phyloP scores from a whole-genome alignment of 2,797 vertebrate species.

The Aplochiton taeniatus region DNA sequence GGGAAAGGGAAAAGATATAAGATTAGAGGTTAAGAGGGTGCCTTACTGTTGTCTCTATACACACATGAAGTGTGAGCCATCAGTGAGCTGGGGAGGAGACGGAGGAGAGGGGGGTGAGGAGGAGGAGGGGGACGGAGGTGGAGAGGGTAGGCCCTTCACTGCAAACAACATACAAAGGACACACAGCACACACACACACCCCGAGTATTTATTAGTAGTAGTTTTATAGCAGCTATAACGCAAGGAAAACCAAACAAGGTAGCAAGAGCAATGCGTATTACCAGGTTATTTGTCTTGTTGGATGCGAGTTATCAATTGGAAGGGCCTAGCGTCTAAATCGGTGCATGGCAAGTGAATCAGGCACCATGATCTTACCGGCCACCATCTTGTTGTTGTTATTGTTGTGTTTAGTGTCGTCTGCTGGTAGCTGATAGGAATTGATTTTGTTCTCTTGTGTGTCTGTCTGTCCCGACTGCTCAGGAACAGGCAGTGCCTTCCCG shows the following conservation, averaged over 20 bases:
- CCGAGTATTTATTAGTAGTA: no score
- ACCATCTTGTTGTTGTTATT: slow-evolving; percentile 65
- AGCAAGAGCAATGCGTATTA: no score
- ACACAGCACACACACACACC: slow-evolving; percentile 14
- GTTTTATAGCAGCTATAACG: no score
- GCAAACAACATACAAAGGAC: slow-evolving; percentile 31
- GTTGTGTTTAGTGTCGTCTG: slow-evolving; percentile 77
- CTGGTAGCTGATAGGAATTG: slow-evolving; percentile 67
- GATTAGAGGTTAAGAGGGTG: background rate
- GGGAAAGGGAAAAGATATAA: no score
- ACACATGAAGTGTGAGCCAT: slow-evolving; percentile 85
- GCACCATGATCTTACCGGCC: slow-evolving; percentile 68
- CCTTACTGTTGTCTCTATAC: slow-evolving; percentile 45
- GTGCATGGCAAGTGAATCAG: no score
- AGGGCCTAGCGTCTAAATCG: no score
- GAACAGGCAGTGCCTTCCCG: slow-evolving; percentile 49
- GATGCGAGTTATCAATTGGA: no score
- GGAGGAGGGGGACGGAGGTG: slow-evolving; percentile 69
- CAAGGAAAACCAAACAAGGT: no score
- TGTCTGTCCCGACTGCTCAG: slow-evolving; percentile 14
- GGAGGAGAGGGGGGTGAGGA: slow-evolving; percentile 66
- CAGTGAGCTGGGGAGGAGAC: slow-evolving; percentile 75
- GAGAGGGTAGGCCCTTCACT: slow-evolving; percentile 74
- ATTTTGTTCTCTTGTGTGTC: slow-evolving; percentile 35
- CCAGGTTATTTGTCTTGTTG: no score